Base-by-base conservation (phyloP, 2,797 vertebrate species). In the Discoglossus pictus region DNA sequence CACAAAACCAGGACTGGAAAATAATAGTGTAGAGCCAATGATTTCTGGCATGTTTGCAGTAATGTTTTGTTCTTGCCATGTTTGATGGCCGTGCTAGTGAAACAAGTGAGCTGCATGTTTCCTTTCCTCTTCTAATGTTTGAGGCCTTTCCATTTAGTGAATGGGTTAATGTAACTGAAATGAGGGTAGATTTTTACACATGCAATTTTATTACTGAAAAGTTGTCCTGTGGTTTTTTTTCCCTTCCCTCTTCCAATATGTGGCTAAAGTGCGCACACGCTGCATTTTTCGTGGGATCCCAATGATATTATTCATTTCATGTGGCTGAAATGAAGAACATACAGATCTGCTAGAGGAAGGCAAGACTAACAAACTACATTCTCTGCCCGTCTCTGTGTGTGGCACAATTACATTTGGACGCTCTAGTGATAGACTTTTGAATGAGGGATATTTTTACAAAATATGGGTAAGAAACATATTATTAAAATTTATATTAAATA, bases 261-360 rank as follows among this genome's bases (percentile, higher is more conserved):
- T 56, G 68, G 68, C 68, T 64, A 42, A 63, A 71, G 68, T 58
- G 52, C 44, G 55, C 61, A 71, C 68, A 71, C 52, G 53, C 61
- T 58, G 68, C 68, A 71, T 71, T 71, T 71, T 64, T 71, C 21
- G 68, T 71, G 68, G 68, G 53, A 64, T 71, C 39, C 34, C 68
- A 64, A 40, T 71, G 61, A 71, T 64, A 63, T 71, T 64, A 58
- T 58, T 64, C 61, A 71, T 64, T 71, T 71, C 60, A 71, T 71
- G 68, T 71, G 68, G 68, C 61, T 64, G 68, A 51, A 63, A 64
- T 64, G 48, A 56, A 64, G 68, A 60, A 58, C 60, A 63, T 42
- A 64, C 60, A 58, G 68, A 71, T 71, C 68, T 64, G 68, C 64
- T 64, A 58, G 53, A 71, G 68, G 44, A 50, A 64, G 20, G 68